phyloP scores from a whole-genome alignment of 1,140 invertebrate genomes.

The Argopecten irradians region DNA sequence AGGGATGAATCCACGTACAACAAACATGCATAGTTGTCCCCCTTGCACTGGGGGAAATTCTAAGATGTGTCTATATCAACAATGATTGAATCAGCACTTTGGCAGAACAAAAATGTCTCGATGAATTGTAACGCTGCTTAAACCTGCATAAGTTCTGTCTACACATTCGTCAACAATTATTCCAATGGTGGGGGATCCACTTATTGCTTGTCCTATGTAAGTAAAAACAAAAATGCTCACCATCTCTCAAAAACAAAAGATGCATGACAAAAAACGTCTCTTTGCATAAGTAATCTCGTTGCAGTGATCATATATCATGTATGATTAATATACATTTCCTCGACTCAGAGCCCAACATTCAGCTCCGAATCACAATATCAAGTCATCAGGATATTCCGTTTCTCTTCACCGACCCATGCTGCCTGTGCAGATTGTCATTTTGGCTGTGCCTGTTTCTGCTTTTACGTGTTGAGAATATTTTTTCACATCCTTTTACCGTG shows the following conservation, averaged over 20 bases:
- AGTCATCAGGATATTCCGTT: slow-evolving; percentile 25
- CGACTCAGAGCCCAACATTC: neutral
- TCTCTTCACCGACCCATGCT: slow-evolving; percentile 37
- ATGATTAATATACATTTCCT: neutral
- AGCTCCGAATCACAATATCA: neutral
- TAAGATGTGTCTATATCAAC: neutral
- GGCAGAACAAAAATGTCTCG: neutral
- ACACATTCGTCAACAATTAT: neutral
- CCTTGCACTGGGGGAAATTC: neutral
- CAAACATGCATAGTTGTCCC: neutral
- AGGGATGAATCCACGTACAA: neutral
- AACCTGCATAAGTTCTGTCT: neutral
- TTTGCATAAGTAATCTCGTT: slow-evolving; percentile 23
- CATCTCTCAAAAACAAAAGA: slow-evolving; percentile 36
- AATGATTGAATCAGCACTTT: neutral
- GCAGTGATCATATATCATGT: neutral
- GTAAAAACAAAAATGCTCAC: neutral
- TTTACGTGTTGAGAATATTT: slow-evolving; percentile 87
- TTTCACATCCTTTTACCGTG: slow-evolving; percentile 87
- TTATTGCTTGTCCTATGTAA: neutral
- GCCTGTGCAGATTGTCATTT: slow-evolving; percentile 75
- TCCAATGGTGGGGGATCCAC: neutral
- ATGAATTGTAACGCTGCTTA: neutral
- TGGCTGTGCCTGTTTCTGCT: slow-evolving; percentile 85
- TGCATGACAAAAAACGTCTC: slow-evolving; percentile 26